Evolutionary conservation across 2,888 invertebrate genomes (phyloP), one percentile per base, ranked within the genome.

Genomic region (Zeuzera pyrina): DNA sequence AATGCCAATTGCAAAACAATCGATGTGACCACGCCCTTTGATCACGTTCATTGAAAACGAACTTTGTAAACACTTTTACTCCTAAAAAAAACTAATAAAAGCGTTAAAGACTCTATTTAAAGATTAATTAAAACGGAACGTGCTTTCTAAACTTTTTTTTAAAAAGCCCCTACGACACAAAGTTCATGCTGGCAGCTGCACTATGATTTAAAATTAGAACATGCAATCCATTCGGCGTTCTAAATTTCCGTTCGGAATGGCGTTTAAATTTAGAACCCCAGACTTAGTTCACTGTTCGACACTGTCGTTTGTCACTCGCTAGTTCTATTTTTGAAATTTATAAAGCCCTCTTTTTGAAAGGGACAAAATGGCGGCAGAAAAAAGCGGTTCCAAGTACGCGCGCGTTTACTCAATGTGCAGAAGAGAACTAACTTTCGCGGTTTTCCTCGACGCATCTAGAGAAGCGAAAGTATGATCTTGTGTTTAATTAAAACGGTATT

Each of bases 161-260:
- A 42, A 53, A 62, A 62, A 61, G 59, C 64, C 67, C 69, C 62
- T 59, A 61, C 57, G 60, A 57, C n/a, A 60, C 71, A 74, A 76
- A 74, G 77, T 76, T 74, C 70, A 72, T 62, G 28, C 65, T 60
- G 66, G 78, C 77, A 78, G 77, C 77, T 79, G 81, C 78, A 72
- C 57, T 68, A 59, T 55, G 47, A 45, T 58, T 66, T 71, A 74
- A 68, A 74, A 62, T 62, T 73, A 76, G 76, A 67, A 62, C 69
- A 35, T 66, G 74, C 74, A 76, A 72, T 76, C 68, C 72, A 74
- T 73, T 71, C 67, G 68, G 61, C 58, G 81, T 62, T 74, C 79
- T 74, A 81, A 74, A 79, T 81, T 67, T 76, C 69, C 59, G 68
- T 69, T 70, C 69, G 74, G 74, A 67, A 77, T 73, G 76, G 63